Evolutionary conservation across 2,888 invertebrate species (phyloP).

Genomic region (Eubasilissa splendida): DNA sequence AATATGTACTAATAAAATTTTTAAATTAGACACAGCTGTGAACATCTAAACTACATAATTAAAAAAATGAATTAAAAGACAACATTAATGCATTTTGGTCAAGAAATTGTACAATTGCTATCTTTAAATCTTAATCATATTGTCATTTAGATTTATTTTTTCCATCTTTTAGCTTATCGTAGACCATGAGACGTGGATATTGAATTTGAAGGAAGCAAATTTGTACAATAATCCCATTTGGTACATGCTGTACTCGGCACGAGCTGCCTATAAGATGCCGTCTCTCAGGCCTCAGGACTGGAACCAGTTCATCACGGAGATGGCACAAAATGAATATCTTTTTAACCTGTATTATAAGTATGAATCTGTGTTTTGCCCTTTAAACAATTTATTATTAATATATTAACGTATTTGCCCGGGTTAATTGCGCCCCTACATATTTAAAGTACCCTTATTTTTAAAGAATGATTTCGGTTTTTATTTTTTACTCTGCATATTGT

Average conservation of each 20-base stretch:
- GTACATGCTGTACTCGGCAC: constrained; percentile 91
- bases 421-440: too few species aligned
- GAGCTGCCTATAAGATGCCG: constrained; percentile 88
- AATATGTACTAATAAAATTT: too few species aligned
- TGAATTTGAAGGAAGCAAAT: constrained; percentile 96
- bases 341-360: constrained; percentile 94
- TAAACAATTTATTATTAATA: neutral
- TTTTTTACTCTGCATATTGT: too few species aligned
- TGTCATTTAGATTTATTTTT: too few species aligned
- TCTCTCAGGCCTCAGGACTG: constrained; percentile 92
- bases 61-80: too few species aligned
- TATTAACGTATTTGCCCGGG: too few species aligned
- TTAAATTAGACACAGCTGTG: too few species aligned
- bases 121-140: neutral
- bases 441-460: too few species aligned
- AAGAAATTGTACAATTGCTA: too few species aligned
- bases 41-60: too few species aligned
- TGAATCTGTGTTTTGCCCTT: constrained; percentile 58
- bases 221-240: constrained; percentile 91
- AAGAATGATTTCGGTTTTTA: too few species aligned
- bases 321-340: constrained; percentile 88
- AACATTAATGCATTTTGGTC: too few species aligned
- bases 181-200: constrained; percentile 96
- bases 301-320: constrained; percentile 89
- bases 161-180: constrained; percentile 80